These are phyloP conservation scores for Thera britannica DNA, from an alignment of 2,888 invertebrate species.

Conservation along the genomic window DNA sequence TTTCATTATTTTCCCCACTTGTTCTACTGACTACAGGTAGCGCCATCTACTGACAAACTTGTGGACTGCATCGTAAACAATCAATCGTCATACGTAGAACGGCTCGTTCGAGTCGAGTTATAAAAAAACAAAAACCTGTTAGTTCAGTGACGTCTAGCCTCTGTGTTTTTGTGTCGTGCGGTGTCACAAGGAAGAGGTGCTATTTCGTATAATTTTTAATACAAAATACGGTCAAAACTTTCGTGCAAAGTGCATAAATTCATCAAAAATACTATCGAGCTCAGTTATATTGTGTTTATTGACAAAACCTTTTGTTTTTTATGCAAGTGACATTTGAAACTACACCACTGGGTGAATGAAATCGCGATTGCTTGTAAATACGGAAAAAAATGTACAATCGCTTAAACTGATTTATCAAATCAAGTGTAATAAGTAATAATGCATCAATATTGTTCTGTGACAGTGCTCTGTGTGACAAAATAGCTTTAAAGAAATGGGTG, in stretches of 20 bases:
- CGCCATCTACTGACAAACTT: conserved; percentile 61
- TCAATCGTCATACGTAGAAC: conserved; percentile 64
- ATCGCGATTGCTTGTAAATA: conserved; percentile 61
- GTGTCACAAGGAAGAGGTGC: conserved; percentile 47
- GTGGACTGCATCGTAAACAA: conserved; percentile 49
- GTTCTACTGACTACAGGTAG: conserved; percentile 29
- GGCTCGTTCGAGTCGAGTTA: conserved; percentile 50
- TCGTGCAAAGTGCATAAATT: conserved; percentile 17
- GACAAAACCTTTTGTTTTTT: conserved; percentile 35
- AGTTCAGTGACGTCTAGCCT: conserved; percentile 69
- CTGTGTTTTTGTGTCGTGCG: conserved; percentile 73
- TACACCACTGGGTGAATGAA: conserved; percentile 52
- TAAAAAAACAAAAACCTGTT: conserved; percentile 76
- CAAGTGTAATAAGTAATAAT: conserved; percentile 50
- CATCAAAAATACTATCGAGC: conserved; percentile 1
- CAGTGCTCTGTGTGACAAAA: conserved; percentile 46
- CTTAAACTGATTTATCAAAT: conserved; percentile 51
- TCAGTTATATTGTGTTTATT: conserved; percentile 34
- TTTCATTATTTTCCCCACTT: conserved; percentile 35
- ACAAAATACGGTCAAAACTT: conserved; percentile 32
- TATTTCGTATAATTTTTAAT: conserved; percentile 36
- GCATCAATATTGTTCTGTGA: conserved; percentile 39
- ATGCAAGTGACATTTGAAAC: conserved; percentile 38
- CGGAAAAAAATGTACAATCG: conserved; percentile 65
- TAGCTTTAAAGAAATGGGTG: conserved; percentile 79